Percentiles rank a stretch among this genome's conserved stretches.
These are phyloP conservation scores for Radopholus similis DNA, from an alignment of 1,140 invertebrate genomes.

Conservation along the genomic window DNA sequence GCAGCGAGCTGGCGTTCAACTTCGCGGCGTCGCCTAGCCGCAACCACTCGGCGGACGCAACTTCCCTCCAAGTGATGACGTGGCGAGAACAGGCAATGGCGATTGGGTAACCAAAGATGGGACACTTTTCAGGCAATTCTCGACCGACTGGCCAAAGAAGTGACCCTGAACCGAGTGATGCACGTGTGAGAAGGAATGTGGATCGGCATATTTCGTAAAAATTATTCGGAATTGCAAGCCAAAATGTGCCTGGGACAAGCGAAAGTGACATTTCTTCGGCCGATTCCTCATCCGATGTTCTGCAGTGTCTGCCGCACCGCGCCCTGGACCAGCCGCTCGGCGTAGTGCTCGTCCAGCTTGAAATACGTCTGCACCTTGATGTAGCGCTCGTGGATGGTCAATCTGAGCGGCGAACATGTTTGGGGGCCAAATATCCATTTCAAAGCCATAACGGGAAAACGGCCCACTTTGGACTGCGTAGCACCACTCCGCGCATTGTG, in stretches of 20 bases:
- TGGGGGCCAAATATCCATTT: constrained; percentile 4
- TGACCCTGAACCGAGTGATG: constrained; percentile 31
- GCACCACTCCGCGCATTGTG: constrained; percentile 54
- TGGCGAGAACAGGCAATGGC: constrained; percentile 35
- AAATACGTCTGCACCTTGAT: constrained; percentile 57
- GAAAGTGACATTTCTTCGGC: background rate
- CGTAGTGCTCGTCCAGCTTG: constrained; percentile 58
- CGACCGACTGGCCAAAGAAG: constrained; percentile 21
- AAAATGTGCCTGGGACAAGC: no score
- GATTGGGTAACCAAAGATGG: no score
- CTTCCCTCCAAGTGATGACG: constrained; percentile 22
- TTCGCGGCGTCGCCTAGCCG: constrained; percentile 1
- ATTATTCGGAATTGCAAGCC: no score
- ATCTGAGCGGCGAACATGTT: constrained; percentile 27
- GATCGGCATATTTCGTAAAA: background rate
- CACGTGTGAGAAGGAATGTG: constrained; percentile 22
- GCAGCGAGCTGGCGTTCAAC: constrained; percentile 1
- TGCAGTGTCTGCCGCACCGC: constrained; percentile 53
- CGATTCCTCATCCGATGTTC: constrained; percentile 40
- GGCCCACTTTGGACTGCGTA: constrained; percentile 58
- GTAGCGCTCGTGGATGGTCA: constrained; percentile 56
- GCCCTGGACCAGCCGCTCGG: constrained; percentile 53
- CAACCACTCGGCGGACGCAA: constrained; percentile 6
- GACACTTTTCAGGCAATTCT: no score
- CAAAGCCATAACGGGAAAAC: background rate